Evolutionary conservation across 2,113 vertebrate genomes (phyloP), one percentile per base, ranked within the genome.

Genomic region (Stigmatopora nigra): DNA sequence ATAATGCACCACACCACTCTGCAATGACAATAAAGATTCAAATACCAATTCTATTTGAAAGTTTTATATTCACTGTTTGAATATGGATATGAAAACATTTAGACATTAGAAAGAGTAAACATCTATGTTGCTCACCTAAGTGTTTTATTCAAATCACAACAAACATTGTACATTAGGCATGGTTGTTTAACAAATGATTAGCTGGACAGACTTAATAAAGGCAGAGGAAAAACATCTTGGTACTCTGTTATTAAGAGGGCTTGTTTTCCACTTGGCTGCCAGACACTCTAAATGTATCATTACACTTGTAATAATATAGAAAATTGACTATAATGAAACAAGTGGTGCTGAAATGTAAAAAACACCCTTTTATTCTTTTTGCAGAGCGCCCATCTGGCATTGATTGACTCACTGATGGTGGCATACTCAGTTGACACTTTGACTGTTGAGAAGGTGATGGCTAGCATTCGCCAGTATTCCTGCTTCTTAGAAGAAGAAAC

Each of bases 401-500:
- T 99, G 94, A 93, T 96, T 0, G 97, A 99, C 83, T 92, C 94
- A 1, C 86, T 99, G 48, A 99, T 99, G 96, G 96, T 96, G 95
- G 97, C 94, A 0, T 95, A 96, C 58, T 94, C 95, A 0, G 93
- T 93, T 68, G 96, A 99, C 88, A 94, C 91, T 78, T 81, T 98
- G 87, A 98, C 91, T 10, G 83, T 90, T 25, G 95, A 97, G 77
- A 97, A 96, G 64, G 96, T 98, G 68, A 90, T 93, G 52, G 80
- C 89, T 0, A 95, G 95, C 64, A 83, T 94, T 45, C 89, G 89
- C 68, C 93, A 93, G 82, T 95, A 98, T 82, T 92, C 92, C 22
- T 88, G 90, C 75, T 87, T 93, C 65, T 88, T 92, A 56, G 93
- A 94, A 58, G 84, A 89, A 9, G 96, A 96, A 53, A 80, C 92